Evolutionary conservation across 1,140 invertebrate species (phyloP), one percentile per base, ranked within the genome.

Genomic region (Drosophila lowei): DNA sequence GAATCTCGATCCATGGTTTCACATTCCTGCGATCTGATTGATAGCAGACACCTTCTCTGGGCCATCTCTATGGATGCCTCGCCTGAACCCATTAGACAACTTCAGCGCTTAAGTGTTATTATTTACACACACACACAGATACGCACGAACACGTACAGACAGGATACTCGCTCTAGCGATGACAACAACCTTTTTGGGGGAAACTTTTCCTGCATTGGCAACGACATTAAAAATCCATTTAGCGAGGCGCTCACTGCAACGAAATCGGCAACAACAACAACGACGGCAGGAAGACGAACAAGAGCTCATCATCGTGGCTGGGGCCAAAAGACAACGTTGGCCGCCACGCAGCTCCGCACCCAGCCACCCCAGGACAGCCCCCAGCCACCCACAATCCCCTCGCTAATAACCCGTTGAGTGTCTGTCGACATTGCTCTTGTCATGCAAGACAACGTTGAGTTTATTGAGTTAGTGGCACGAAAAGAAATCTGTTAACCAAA

Each of bases 171-270:
- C 75, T 62, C 34, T 49, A 38, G 67, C 64, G 67, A 56, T 83
- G 68, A 74, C 59, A 72, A 74, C 52, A 77, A 77, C 68, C 80
- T 66, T 64, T 84, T 85, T 79, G 62, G 56, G 11, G 34, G 34
- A 61, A 86, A 70, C 63, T 85, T 83, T 77, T 65, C 67, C 80
- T 80, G 81, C 81, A 78, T 75, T 86, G 75, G 56, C 75, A 76
- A 83, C 83, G 78, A 86, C 83, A 86, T 86, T 86, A 86, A 86
- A 86, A 86, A 86, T 86, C 83, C 83, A 86, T 86, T 86, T 86
- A 89, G 74, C 83, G 73, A 61, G 53, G 54, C 61, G 77, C 80
- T 85, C 57, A 57, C 47, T 85, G 80, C 80, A 86, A 30, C 49
- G 54, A 42, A 60, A 41, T 52, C 71, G 59, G 41, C 30, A 62